Conservation (phyloP, 2,888 invertebrate species). For the Chorisops tibialis region DNA sequence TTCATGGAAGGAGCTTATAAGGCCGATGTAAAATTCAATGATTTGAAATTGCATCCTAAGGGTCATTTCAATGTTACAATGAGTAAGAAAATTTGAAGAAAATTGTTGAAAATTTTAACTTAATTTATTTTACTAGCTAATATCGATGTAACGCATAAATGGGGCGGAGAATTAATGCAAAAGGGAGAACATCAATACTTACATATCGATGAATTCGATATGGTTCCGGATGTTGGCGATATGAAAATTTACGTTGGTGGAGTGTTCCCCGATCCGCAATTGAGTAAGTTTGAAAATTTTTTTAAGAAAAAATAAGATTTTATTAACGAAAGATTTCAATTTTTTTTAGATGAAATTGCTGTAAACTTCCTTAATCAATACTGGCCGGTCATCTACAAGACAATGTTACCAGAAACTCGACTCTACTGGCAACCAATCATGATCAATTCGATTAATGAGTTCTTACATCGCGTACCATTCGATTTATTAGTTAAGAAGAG, state of each 20-base stretch:
- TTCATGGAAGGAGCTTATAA: constrained; percentile 59
- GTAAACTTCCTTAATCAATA: constrained; percentile 57
- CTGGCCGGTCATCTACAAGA: constrained; percentile 56
- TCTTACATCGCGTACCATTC: constrained; percentile 46
- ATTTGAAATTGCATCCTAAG: constrained; percentile 59
- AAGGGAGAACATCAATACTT: constrained; percentile 57
- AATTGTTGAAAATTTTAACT: not conserved
- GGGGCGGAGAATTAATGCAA: constrained; percentile 58
- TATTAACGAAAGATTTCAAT: not conserved
- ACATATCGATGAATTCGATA: constrained; percentile 58
- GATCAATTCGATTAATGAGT: constrained; percentile 44
- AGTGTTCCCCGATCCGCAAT: constrained; percentile 59
- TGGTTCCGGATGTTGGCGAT: constrained; percentile 62
- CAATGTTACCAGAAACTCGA: constrained; percentile 53
- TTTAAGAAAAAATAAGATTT: not conserved
- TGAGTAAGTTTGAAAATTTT: constrained; percentile 56
- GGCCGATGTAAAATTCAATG: constrained; percentile 61
- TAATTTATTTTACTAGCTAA: constrained; percentile 52
- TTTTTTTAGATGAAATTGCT: constrained; percentile 48
- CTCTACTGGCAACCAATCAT: constrained; percentile 46
- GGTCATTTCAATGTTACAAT: constrained; percentile 60
- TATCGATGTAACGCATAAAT: constrained; percentile 57
- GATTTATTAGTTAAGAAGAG: constrained; percentile 38
- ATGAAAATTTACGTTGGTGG: constrained; percentile 61
- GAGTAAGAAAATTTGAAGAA: constrained; percentile 55